Conservation (phyloP, 2,797 vertebrate genomes). For the Micromesistius poutassou region DNA sequence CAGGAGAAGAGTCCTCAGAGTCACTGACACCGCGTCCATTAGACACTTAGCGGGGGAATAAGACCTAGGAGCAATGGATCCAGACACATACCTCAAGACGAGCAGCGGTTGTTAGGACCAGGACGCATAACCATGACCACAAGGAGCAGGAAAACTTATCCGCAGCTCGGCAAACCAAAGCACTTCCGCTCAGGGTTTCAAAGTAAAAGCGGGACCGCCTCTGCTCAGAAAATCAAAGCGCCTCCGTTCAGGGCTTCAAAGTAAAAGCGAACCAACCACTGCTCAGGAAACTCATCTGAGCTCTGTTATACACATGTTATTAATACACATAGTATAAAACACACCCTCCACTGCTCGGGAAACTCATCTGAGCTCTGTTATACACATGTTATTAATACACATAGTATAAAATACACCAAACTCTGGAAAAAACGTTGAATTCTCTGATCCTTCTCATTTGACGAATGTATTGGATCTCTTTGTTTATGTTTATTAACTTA, state of each 20-base stretch:
- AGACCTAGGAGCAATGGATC: background rate
- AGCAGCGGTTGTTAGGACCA: background rate
- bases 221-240: background rate
- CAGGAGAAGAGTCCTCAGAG: conserved; percentile 16
- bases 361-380: no score
- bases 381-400: no score
- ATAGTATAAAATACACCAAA: no score
- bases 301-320: background rate
- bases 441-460: no score
- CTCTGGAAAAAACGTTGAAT: no score
- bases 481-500: no score
- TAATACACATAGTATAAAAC: no score
- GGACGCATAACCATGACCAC: conserved; percentile 22
- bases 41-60: background rate
- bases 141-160: conserved; percentile 44
- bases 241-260: no score
- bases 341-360: no score
- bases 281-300: background rate
- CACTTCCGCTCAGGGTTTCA: conserved; percentile 55
- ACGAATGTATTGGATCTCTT: no score
- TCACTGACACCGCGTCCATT: no score
- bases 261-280: no score
- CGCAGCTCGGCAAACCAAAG: conserved; percentile 10
- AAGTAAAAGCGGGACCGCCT: conserved; percentile 36
- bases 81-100: background rate